Evolutionary conservation across 2,113 vertebrate species (phyloP), one percentile per base, ranked within the genome.

Genomic region (Stomatorhinus ivindoensis): DNA sequence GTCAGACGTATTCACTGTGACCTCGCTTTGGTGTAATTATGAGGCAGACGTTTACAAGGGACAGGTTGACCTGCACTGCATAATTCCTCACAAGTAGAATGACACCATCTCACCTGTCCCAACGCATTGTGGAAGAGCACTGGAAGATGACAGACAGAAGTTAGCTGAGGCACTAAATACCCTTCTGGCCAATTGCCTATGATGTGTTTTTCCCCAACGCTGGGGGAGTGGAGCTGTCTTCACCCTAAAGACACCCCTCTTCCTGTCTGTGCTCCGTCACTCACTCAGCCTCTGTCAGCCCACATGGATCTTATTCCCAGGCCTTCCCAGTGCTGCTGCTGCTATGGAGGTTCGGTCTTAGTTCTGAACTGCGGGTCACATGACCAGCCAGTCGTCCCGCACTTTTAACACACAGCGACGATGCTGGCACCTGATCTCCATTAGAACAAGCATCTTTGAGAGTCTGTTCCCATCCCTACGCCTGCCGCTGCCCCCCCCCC

Each of bases 401-500:
- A 83, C 89, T 53, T 83, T 88, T 82, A 55, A 88, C 86, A 31
- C 35, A 65, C 47, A 80, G 76, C 82, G 87, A 84, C 44, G 89
- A 65, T 80, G 61, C 65, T 39, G 46, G 31, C n/a, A 53, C 88
- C 55, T 90, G 90, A 91, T 89, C 89, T 89, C 87, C 87, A 94
- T 94, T 93, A 91, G 94, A 94, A 91, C 90, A 91, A 84, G 31
- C 48, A 55, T 90, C 90, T 3, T 90, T 91, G 93, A 89, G 76
- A 88, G 76, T 83, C 91, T 92, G 91, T 91, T 93, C 91, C 92
- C 92, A 90, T 65, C 90, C 90, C 88, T 53, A 89, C 89, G 91
- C 87, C 91, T 91, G 90, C 92, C 90, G 89, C 92, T 94, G 92
- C 93, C 94, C 93, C 95, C 94, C 93, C 93, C 93, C 93, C 92